Conservation (phyloP, 1,140 invertebrate genomes). For the Drosophila repletoides region DNA sequence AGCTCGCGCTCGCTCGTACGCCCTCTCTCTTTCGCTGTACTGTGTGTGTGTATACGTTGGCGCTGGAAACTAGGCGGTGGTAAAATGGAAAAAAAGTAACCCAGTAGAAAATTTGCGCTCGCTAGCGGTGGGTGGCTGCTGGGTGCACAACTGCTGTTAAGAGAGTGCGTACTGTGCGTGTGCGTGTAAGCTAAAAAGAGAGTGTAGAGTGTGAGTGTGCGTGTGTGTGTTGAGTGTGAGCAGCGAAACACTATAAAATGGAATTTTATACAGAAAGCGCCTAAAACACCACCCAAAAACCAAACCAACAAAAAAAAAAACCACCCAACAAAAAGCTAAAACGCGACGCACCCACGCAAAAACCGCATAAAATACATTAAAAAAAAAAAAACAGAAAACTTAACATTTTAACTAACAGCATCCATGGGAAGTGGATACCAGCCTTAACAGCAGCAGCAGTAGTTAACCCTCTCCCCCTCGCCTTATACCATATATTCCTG, state of each 20-base stretch:
- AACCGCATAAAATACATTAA: constrained; percentile 28
- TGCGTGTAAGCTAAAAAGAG: too few relatives aligned
- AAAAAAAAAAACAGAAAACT: not conserved
- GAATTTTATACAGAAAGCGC: constrained; percentile 65
- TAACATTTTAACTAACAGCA: constrained; percentile 31
- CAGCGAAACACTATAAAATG: constrained; percentile 61
- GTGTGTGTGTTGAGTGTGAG: constrained; percentile 36
- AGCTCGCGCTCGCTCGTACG: too few relatives aligned
- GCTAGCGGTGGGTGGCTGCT: constrained; percentile 46
- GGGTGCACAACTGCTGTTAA: constrained; percentile 29
- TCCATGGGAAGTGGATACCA: constrained; percentile 5
- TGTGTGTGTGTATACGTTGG: constrained; percentile 68
- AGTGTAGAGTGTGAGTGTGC: constrained; percentile 27
- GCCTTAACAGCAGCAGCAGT: not conserved
- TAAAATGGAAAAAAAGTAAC: constrained; percentile 70
- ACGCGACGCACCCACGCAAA: constrained; percentile 56
- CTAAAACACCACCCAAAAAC: constrained; percentile 42
- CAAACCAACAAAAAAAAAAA: constrained; percentile 17
- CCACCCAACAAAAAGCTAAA: constrained; percentile 45
- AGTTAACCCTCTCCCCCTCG: not conserved
- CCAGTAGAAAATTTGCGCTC: constrained; percentile 60
- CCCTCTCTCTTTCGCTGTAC: too few relatives aligned
- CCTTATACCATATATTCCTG: too few relatives aligned
- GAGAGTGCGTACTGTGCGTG: constrained; percentile 55
- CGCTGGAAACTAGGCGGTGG: constrained; percentile 76